phyloP scores from a whole-genome alignment of 2,113 vertebrate species.

The Lycocorax pyrrhopterus region DNA sequence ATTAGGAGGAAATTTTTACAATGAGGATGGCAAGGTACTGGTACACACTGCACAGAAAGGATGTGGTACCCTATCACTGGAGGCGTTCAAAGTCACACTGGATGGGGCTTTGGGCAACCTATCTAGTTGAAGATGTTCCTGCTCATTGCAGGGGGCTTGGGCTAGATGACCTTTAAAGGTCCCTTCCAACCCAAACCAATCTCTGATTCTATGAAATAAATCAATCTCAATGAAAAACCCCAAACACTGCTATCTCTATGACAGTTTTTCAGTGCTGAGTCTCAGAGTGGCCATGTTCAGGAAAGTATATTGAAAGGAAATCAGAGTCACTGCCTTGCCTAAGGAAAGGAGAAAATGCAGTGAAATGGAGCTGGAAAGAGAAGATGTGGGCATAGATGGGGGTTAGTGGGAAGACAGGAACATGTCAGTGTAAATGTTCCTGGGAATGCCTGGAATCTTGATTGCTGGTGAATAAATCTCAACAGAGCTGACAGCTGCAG shows the following conservation, averaged over 20 bases:
- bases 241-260: background rate
- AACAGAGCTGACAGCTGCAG: background rate
- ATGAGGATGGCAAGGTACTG: background rate
- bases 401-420: background rate
- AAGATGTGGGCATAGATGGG: background rate
- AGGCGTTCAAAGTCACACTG: background rate
- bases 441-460: slow-evolving; percentile 28
- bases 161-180: background rate
- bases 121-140: background rate
- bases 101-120: background rate
- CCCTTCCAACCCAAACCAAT: background rate
- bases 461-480: slow-evolving; percentile 21
- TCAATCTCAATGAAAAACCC: background rate
- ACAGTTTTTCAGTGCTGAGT: background rate
- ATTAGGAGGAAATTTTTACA: background rate
- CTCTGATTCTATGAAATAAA: background rate
- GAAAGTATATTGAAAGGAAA: background rate
- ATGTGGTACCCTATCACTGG: background rate
- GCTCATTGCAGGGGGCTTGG: background rate
- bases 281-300: background rate
- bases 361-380: background rate
- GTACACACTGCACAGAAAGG: background rate
- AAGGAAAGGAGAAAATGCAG: background rate
- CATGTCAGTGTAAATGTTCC: background rate
- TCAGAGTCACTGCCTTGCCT: background rate